Conservation (phyloP, 2,797 vertebrate species). For the Sebastes oblongus region DNA sequence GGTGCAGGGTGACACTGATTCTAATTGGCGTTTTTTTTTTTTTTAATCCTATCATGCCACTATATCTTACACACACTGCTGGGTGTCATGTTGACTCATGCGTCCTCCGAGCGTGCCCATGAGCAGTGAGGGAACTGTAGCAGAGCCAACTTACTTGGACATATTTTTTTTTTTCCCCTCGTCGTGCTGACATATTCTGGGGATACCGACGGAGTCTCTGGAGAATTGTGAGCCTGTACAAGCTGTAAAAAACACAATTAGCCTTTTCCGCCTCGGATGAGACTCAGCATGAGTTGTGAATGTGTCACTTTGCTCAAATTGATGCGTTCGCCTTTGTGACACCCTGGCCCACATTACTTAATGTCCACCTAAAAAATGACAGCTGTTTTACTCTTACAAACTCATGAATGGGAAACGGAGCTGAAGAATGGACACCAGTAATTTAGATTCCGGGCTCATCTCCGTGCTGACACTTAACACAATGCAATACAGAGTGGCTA, state of each 20-base stretch:
- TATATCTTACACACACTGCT: slow-evolving; percentile 39
- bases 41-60: slow-evolving; percentile 25
- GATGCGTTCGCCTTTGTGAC: slow-evolving; percentile 9
- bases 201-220: background rate
- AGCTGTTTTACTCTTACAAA: slow-evolving; percentile 25
- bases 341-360: background rate
- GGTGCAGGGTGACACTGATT: slow-evolving; percentile 49
- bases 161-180: slow-evolving; percentile 9
- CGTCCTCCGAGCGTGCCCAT: slow-evolving; percentile 34
- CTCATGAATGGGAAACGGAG: slow-evolving; percentile 7
- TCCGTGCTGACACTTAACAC: slow-evolving; percentile 24
- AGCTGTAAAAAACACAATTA: slow-evolving; percentile 35
- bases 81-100: slow-evolving; percentile 60
- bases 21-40: slow-evolving; percentile 60
- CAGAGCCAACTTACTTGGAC: slow-evolving; percentile 33
- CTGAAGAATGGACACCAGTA: slow-evolving; percentile 14
- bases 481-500: slow-evolving; percentile 31
- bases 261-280: slow-evolving; percentile 11
- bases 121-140: slow-evolving; percentile 28
- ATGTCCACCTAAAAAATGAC: slow-evolving; percentile 4
- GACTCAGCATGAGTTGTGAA: slow-evolving; percentile 7
- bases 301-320: slow-evolving; percentile 17
- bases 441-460: slow-evolving; percentile 58
- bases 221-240: slow-evolving; percentile 9
- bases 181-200: slow-evolving; percentile 15